Conservation (phyloP, 1,140 invertebrate genomes). For the Euura lappo region DNA sequence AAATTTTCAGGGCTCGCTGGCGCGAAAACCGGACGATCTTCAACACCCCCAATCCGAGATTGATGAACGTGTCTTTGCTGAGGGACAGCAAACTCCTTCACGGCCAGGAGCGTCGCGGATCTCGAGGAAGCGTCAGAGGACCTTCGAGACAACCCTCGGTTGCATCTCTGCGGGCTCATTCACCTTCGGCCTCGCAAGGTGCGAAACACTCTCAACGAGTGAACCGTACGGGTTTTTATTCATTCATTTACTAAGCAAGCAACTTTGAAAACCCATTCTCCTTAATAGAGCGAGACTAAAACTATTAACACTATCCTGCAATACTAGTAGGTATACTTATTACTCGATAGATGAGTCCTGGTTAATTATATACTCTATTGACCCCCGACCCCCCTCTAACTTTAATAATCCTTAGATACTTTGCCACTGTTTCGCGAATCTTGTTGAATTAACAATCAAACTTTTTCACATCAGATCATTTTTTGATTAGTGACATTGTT, state of each 20-base stretch:
- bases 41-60: constrained; percentile 90
- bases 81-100: constrained; percentile 82
- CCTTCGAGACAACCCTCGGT: constrained; percentile 83
- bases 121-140: constrained; percentile 76
- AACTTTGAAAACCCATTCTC: constrained; percentile 41
- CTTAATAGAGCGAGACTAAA: constrained; percentile 42
- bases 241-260: constrained; percentile 62
- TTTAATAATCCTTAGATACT: too few relatives aligned
- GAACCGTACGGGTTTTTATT: constrained; percentile 60
- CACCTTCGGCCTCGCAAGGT: constrained; percentile 79
- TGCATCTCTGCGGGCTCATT: constrained; percentile 79
- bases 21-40: constrained; percentile 91
- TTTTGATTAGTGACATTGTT: too few relatives aligned
- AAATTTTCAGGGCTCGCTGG: constrained; percentile 80
- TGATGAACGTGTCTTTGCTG: constrained; percentile 87
- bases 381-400: too few relatives aligned
- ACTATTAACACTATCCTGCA: constrained; percentile 27
- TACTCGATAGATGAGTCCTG: constrained; percentile 14
- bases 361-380: too few relatives aligned
- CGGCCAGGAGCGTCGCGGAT: constrained; percentile 76
- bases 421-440: too few relatives aligned
- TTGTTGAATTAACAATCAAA: too few relatives aligned
- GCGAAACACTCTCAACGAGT: constrained; percentile 64
- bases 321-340: constrained; percentile 13
- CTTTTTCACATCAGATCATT: too few relatives aligned